Evolutionary conservation across 2,797 vertebrate species (phyloP), one percentile per base, ranked within the genome.

Genomic region (Microctenopoma steveboyesi): DNA sequence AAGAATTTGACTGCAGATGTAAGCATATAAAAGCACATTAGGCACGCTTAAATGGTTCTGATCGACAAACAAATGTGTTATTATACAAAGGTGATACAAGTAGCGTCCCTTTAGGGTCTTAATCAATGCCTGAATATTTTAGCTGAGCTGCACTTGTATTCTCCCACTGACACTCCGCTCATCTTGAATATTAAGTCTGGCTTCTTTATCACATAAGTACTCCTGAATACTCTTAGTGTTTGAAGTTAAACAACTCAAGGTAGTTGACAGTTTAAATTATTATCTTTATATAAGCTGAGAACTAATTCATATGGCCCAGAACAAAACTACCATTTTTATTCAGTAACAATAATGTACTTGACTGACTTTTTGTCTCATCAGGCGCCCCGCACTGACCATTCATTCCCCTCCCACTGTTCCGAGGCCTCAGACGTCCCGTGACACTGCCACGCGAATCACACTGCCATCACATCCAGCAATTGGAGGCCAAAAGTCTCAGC

Each of bases 401-500:
- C 97, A 98, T 89, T 91, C 95, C 7, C 95, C 96, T 0, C 92
- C 96, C 65, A 92, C 96, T 0, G 98, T 99, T 82, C 98, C 98
- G 86, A 94, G 97, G 70, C 94, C 96, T 30, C 93, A 96, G 0
- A 91, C 95, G 16, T 92, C 96, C 0, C 92, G 97, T 3, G 97
- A 99, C 72, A 84, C 95, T 0, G 92, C 95, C 7, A 95, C 96
- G 0, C 95, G 97, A 18, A 98, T 99, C 86, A 97, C 96, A 0
- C 92, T 99, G 56, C 98, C 97, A 0, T 97, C 97, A 0, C 96
- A 98, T 84, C 96, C 97, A 0, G 97, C 96, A 0, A 91, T 99
- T 3, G 97, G 96, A 16, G 75, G 94, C 0, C 96, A 95, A 59
- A 99, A 99, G 65, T 94, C 94, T 40, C 98, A 98, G 89, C 93